Percentiles rank a stretch among this genome's conserved stretches.
These are phyloP conservation scores for Amia ocellicauda DNA, from an alignment of 2,113 vertebrate genomes.

Conservation along the genomic window DNA sequence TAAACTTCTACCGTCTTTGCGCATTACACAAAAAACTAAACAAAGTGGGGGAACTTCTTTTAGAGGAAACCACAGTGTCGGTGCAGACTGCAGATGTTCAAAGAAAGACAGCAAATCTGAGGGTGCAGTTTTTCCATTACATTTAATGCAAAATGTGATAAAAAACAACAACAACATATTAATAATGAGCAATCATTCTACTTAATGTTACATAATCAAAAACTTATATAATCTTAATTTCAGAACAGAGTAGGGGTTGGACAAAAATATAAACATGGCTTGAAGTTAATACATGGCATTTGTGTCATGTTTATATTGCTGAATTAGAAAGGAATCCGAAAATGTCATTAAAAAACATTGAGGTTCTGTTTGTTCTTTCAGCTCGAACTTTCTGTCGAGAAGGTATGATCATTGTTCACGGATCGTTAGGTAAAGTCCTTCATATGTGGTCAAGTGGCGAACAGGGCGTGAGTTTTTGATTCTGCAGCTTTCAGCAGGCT, in stretches of 20 bases:
- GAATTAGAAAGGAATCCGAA: background rate
- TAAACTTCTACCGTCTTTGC: no score
- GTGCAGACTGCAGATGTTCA: no score
- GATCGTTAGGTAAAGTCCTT: no score
- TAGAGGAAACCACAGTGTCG: background rate
- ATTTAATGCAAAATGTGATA: constrained; percentile 57
- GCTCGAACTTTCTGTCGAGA: constrained; percentile 10
- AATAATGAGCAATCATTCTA: constrained; percentile 42
- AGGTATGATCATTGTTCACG: no score
- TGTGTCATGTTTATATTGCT: background rate
- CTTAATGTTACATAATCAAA: constrained; percentile 37
- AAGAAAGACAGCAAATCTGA: background rate
- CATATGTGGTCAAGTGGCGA: no score
- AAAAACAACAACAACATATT: constrained; percentile 42
- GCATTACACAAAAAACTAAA: no score
- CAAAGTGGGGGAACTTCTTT: no score
- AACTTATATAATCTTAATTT: constrained; percentile 36
- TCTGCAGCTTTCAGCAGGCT: no score
- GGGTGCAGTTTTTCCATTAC: background rate
- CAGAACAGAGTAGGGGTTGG: constrained; percentile 18
- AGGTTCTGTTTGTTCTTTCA: constrained; percentile 47
- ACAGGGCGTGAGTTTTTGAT: no score
- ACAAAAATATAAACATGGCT: constrained; percentile 10
- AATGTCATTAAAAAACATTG: background rate
- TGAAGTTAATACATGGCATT: background rate